Conservation (phyloP, 2,888 invertebrate species). For the Dolomedes plantarius region DNA sequence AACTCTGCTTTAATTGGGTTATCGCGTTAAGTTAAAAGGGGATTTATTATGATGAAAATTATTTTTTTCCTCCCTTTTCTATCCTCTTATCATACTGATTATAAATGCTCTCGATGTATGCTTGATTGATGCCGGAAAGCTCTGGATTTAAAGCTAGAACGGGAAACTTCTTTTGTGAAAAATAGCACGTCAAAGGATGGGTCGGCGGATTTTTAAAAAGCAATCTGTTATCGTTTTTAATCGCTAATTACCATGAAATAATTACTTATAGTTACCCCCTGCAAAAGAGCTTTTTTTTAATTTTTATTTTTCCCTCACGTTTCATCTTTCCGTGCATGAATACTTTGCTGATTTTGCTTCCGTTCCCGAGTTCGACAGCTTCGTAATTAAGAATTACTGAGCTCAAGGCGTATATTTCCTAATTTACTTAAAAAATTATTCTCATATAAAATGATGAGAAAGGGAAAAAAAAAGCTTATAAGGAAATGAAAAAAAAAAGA, state of each 20-base stretch:
- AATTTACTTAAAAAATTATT: conserved; percentile 34
- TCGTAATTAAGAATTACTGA: conserved; percentile 47
- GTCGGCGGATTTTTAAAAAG: conserved; percentile 43
- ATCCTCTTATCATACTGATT: conserved; percentile 51
- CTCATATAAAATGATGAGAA: background rate
- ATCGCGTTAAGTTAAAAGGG: conserved; percentile 66
- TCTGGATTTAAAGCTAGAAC: conserved; percentile 14
- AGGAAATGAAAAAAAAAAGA: too few relatives aligned
- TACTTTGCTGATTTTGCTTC: conserved; percentile 37
- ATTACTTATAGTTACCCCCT: conserved; percentile 67
- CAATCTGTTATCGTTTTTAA: conserved; percentile 68
- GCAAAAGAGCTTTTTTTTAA: conserved; percentile 2
- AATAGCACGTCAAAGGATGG: background rate
- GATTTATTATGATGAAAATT: conserved; percentile 53
- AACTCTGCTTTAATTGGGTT: conserved; percentile 66
- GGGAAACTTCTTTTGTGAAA: background rate
- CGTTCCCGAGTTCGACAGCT: conserved; percentile 37
- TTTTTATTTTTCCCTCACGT: conserved; percentile 17
- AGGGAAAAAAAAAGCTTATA: background rate
- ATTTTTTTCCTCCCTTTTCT: conserved; percentile 16
- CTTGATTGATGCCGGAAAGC: conserved; percentile 54
- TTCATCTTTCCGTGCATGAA: conserved; percentile 32
- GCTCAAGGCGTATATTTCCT: conserved; percentile 42
- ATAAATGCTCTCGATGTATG: conserved; percentile 56
- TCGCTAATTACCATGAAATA: conserved; percentile 70